These are phyloP conservation scores for Anoplolepis gracilipes DNA, from an alignment of 1,140 invertebrate genomes.

Conservation along the genomic window DNA sequence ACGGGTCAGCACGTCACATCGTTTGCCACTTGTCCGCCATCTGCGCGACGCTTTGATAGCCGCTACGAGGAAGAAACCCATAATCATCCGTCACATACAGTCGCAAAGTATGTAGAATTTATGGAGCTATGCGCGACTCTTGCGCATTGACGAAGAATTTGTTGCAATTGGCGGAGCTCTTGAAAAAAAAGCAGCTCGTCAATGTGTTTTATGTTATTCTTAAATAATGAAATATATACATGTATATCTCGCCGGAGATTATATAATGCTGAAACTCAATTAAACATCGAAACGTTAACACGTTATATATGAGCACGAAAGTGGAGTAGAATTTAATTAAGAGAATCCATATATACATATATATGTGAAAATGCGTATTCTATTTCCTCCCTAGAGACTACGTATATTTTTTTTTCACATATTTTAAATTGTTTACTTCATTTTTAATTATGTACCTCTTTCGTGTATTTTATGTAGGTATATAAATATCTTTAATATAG, in stretches of 20 bases:
- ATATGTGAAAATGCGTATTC: constrained; percentile 14
- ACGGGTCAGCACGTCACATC: constrained; percentile 62
- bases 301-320: neutral
- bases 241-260: neutral
- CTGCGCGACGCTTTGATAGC: constrained; percentile 68
- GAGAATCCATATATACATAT: neutral
- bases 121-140: constrained; percentile 29
- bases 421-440: constrained; percentile 28
- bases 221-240: constrained; percentile 19
- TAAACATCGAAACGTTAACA: constrained; percentile 13
- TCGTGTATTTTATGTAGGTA: neutral
- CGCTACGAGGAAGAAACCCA: constrained; percentile 68
- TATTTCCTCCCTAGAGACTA: neutral
- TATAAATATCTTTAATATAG: neutral
- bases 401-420: constrained; percentile 1
- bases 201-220: neutral
- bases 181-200: neutral
- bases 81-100: constrained; percentile 52
- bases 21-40: constrained; percentile 73
- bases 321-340: constrained; percentile 48
- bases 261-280: neutral
- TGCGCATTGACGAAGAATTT: constrained; percentile 46
- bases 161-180: neutral
- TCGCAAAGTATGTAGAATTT: constrained; percentile 56
- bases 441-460: neutral